Conservation (phyloP, 2,797 vertebrate species). For the Columba guinea region DNA sequence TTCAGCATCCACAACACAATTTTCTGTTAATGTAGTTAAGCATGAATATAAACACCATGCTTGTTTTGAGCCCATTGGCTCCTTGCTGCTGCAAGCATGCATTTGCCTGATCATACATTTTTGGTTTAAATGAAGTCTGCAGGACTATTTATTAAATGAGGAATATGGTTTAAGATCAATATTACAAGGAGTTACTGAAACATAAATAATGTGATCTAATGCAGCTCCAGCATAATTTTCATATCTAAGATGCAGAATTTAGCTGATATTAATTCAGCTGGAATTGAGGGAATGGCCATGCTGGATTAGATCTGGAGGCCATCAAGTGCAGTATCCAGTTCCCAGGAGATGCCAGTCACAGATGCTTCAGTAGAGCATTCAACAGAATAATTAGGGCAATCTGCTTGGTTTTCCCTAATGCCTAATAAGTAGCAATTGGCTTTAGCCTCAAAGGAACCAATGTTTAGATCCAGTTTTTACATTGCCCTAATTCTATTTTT, state of each 20-base stretch:
- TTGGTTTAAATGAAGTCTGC: background rate
- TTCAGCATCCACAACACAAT: background rate
- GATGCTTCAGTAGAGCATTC: background rate
- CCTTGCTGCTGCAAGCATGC: background rate
- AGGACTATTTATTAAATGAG: background rate
- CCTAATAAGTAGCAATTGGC: background rate
- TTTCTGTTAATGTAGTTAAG: background rate
- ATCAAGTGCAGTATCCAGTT: background rate
- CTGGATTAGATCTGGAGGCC: background rate
- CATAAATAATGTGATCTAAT: background rate
- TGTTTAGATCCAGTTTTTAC: background rate
- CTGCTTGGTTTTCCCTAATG: background rate
- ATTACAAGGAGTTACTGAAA: background rate
- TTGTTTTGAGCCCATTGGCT: background rate
- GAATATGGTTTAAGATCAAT: background rate
- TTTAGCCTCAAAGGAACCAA: background rate
- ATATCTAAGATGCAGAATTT: background rate
- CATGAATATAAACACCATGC: background rate
- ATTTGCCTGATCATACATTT: background rate
- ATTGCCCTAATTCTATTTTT: background rate
- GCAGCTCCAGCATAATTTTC: background rate
- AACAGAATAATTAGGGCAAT: background rate
- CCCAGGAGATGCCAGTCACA: background rate
- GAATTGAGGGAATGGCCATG: background rate
- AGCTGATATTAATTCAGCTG: background rate